Percentiles rank a stretch among this genome's conserved stretches.
These are phyloP conservation scores for Pandemis cinnamomeana DNA, from an alignment of 2,888 invertebrate species.

Conservation along the genomic window DNA sequence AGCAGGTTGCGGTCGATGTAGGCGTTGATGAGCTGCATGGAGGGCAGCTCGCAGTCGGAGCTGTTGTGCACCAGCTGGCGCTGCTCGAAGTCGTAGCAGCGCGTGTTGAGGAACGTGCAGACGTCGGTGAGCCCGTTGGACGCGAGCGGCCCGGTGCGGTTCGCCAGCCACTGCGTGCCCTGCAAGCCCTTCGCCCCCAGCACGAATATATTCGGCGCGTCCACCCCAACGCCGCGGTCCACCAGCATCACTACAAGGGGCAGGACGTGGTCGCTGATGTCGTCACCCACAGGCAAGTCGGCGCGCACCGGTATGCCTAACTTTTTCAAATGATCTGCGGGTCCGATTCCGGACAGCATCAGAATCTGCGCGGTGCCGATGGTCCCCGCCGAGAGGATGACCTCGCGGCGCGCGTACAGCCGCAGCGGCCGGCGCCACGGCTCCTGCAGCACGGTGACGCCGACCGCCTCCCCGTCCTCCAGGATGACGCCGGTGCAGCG, in stretches of 20 bases:
- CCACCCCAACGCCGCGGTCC: conserved; percentile 45
- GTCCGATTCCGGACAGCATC: conserved; percentile 69
- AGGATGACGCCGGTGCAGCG: conserved; percentile 62
- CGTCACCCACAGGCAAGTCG: conserved; percentile 63
- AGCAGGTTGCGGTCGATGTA: conserved; percentile 53
- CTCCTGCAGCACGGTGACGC: conserved; percentile 54
- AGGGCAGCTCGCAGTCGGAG: conserved; percentile 59
- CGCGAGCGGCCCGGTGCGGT: conserved; percentile 55
- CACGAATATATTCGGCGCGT: conserved; percentile 29
- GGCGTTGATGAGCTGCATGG: conserved; percentile 58
- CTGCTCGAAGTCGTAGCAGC: conserved; percentile 58
- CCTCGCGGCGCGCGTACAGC: conserved; percentile 59
- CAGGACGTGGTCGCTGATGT: conserved; percentile 63
- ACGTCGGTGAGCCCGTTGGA: conserved; percentile 64
- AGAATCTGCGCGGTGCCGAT: conserved; percentile 66
- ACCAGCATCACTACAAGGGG: conserved; percentile 56
- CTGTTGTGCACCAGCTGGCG: conserved; percentile 50
- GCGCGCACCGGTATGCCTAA: conserved; percentile 55
- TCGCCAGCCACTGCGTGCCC: conserved; percentile 47
- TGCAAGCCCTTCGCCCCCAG: conserved; percentile 42
- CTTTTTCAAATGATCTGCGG: conserved; percentile 54
- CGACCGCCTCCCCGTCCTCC: conserved; percentile 52
- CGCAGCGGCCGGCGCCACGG: conserved; percentile 40
- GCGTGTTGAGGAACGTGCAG: conserved; percentile 58
- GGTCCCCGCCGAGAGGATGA: conserved; percentile 67